phyloP scores from a whole-genome alignment of 2,113 vertebrate genomes.

The Synodontis membranacea region DNA sequence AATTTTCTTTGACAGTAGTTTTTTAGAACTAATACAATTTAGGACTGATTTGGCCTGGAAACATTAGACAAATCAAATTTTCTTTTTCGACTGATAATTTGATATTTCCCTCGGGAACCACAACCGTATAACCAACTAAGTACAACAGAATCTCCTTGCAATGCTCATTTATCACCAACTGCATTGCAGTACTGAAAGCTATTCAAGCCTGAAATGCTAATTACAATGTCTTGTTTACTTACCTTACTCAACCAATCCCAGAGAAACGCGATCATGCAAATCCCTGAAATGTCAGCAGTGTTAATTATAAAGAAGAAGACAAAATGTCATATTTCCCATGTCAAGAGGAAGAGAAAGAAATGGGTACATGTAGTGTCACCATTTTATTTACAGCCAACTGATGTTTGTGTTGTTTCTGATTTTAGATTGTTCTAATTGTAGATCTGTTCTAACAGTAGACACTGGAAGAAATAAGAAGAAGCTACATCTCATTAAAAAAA shows the following conservation, averaged over 20 bases:
- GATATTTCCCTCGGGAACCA: neutral
- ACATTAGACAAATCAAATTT: constrained; percentile 2
- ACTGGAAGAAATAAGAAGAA: neutral
- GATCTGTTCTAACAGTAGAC: neutral
- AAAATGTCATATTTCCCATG: neutral
- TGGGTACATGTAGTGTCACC: neutral
- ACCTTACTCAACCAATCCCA: neutral
- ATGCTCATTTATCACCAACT: constrained; percentile 15
- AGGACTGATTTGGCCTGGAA: neutral
- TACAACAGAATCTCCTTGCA: neutral
- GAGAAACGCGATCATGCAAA: neutral
- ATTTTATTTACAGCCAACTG: neutral
- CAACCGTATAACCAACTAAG: neutral
- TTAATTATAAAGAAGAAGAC: constrained; percentile 19
- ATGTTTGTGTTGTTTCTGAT: neutral
- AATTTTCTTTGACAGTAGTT: neutral
- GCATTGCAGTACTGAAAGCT: neutral
- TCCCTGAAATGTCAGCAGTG: constrained; percentile 16
- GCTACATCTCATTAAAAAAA: constrained; percentile 39
- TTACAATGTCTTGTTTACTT: constrained; percentile 1
- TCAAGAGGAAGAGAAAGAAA: neutral
- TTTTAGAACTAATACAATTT: neutral
- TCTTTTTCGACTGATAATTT: neutral
- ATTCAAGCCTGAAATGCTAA: constrained; percentile 14
- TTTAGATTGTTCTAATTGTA: neutral